Conservation (phyloP, 2,888 invertebrate genomes). For the Hemicrepidius hirtus region DNA sequence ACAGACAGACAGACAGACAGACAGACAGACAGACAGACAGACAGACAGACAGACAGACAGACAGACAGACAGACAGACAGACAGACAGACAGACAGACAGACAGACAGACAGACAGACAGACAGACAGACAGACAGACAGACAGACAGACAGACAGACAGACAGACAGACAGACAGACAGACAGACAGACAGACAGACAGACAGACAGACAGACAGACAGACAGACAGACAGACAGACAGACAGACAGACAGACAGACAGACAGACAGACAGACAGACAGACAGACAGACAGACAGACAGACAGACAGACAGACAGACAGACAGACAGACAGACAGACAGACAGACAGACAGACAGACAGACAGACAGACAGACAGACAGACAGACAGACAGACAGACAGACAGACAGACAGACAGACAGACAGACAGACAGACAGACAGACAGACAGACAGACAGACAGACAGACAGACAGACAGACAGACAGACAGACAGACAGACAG, state of each 20-base stretch:
- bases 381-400: constrained; percentile 14
- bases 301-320: constrained; percentile 18
- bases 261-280: constrained; percentile 18
- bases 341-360: constrained; percentile 18
- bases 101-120: constrained; percentile 18
- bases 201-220: constrained; percentile 18
- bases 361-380: constrained; percentile 18
- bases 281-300: constrained; percentile 18
- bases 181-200: constrained; percentile 18
- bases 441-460: constrained; percentile 16
- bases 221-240: constrained; percentile 18
- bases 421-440: constrained; percentile 18
- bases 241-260: constrained; percentile 18
- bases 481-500: constrained; percentile 18
- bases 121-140: constrained; percentile 18
- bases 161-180: constrained; percentile 18
- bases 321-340: constrained; percentile 18
- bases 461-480: constrained; percentile 14
- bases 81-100: constrained; percentile 18
- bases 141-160: constrained; percentile 18
- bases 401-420: constrained; percentile 18
- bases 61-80: constrained; percentile 18
- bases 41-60: constrained; percentile 18
- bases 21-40: constrained; percentile 18
- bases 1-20: constrained; percentile 18